Percentiles rank a stretch among this genome's conserved stretches.
Conservation (phyloP, 2,888 invertebrate species). For the Ectemnius lituratus region DNA sequence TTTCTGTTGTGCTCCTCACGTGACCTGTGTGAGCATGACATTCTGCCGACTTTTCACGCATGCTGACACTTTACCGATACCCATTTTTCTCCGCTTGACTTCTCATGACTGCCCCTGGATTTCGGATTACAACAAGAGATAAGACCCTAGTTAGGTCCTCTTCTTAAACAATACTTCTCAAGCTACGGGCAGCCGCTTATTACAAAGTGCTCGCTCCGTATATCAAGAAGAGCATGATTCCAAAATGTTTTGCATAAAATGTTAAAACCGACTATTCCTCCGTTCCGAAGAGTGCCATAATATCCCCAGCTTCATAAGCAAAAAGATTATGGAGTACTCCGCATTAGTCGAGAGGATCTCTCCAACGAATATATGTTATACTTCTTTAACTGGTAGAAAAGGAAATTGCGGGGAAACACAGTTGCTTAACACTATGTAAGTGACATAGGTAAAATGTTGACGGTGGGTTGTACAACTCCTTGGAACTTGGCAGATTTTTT, state of each 20-base stretch:
- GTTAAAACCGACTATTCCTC: neutral
- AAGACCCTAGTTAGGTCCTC: slow-evolving; percentile 33
- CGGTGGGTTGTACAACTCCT: slow-evolving; percentile 25
- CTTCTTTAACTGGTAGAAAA: too few relatives aligned
- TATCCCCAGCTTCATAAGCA: too few relatives aligned
- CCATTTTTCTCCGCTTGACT: slow-evolving; percentile 72
- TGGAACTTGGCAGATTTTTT: slow-evolving; percentile 40
- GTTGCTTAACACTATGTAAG: slow-evolving; percentile 33
- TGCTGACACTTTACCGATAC: slow-evolving; percentile 73
- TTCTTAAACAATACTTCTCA: slow-evolving; percentile 23
- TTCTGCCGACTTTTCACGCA: slow-evolving; percentile 77
- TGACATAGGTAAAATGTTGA: slow-evolving; percentile 31
- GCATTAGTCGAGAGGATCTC: neutral
- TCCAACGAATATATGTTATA: slow-evolving; percentile 6
- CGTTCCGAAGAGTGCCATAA: neutral
- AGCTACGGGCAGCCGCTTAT: slow-evolving; percentile 6
- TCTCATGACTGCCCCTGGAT: slow-evolving; percentile 75
- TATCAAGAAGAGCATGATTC: slow-evolving; percentile 37
- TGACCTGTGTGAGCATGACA: slow-evolving; percentile 76
- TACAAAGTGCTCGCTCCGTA: slow-evolving; percentile 27
- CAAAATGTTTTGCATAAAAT: neutral
- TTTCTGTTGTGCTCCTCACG: slow-evolving; percentile 77
- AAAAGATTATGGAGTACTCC: neutral
- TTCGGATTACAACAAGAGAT: slow-evolving; percentile 25
- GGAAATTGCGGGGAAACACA: too few relatives aligned